Conservation (phyloP, 1,140 invertebrate species). For the Macrobrachium nipponense region DNA sequence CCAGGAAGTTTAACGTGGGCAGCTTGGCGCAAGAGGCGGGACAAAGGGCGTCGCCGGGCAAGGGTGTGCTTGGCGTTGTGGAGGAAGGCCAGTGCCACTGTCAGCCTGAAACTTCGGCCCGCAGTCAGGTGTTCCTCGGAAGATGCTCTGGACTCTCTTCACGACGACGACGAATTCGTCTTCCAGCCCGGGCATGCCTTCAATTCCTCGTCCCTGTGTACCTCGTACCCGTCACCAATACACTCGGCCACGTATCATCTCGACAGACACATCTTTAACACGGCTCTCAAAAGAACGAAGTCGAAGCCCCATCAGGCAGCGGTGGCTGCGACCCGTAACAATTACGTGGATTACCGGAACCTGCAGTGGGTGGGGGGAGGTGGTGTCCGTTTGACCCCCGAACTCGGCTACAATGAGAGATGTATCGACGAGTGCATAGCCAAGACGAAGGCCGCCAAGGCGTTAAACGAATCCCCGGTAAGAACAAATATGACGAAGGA, state of each 20-base stretch:
- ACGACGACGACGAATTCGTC: conserved; percentile 52
- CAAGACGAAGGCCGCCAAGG: conserved; percentile 23
- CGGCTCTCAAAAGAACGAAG: conserved; percentile 57
- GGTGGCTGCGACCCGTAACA: conserved; percentile 44
- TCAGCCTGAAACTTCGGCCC: conserved; percentile 23
- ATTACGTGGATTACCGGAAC: conserved; percentile 62
- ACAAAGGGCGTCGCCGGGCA: conserved; percentile 20
- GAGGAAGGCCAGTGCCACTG: conserved; percentile 40
- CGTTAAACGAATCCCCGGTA: no score
- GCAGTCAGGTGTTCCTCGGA: conserved; percentile 34
- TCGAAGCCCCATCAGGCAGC: conserved; percentile 6
- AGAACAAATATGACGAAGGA: no score
- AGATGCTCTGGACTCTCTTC: conserved; percentile 47
- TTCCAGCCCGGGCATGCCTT: conserved; percentile 16
- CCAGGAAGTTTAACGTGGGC: neutral
- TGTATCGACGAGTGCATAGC: conserved; percentile 60
- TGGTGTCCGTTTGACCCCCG: neutral
- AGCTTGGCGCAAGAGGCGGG: conserved; percentile 23
- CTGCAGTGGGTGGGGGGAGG: conserved; percentile 18
- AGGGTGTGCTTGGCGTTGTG: conserved; percentile 39
- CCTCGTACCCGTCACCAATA: neutral
- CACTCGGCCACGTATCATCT: conserved; percentile 29
- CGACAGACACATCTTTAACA: conserved; percentile 56
- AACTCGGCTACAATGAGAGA: conserved; percentile 45
- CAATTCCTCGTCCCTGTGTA: neutral